These are phyloP conservation scores for Sinotaia quadrata DNA, from an alignment of 2,888 invertebrate genomes.

Conservation along the genomic window DNA sequence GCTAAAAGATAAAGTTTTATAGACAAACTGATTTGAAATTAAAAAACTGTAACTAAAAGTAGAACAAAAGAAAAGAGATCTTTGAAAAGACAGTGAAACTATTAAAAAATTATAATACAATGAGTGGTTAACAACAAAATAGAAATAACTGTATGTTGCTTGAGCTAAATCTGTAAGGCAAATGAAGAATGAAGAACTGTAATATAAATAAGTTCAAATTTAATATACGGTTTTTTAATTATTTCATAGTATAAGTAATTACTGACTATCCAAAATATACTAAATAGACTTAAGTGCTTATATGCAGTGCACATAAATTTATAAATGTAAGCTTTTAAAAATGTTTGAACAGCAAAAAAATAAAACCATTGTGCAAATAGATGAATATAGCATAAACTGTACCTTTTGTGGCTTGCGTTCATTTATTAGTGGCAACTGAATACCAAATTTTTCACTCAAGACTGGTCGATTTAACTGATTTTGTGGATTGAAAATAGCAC, in stretches of 20 bases:
- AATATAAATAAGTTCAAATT: too few relatives aligned
- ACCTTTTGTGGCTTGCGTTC: constrained; percentile 46
- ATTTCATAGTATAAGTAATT: too few relatives aligned
- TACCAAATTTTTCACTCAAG: constrained; percentile 68
- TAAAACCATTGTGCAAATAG: neutral
- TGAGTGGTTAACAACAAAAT: too few relatives aligned
- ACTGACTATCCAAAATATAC: too few relatives aligned
- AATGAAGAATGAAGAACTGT: too few relatives aligned
- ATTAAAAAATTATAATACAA: too few relatives aligned
- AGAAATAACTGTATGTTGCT: too few relatives aligned
- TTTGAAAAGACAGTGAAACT: too few relatives aligned
- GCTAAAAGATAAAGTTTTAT: constrained; percentile 33
- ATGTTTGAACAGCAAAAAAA: neutral
- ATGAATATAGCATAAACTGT: neutral
- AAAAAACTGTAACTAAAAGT: neutral
- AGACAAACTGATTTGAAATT: neutral
- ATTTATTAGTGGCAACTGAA: constrained; percentile 68
- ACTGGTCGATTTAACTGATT: constrained; percentile 65
- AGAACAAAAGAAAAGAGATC: neutral
- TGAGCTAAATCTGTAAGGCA: too few relatives aligned
- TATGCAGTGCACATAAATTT: too few relatives aligned
- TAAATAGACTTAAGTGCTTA: too few relatives aligned
- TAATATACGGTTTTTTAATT: too few relatives aligned
- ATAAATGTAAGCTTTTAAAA: neutral
- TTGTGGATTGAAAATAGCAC: constrained; percentile 66